Evolutionary conservation across 2,888 invertebrate genomes (phyloP), one percentile per base, ranked within the genome.

Genomic region (Drosophila pegasa): DNA sequence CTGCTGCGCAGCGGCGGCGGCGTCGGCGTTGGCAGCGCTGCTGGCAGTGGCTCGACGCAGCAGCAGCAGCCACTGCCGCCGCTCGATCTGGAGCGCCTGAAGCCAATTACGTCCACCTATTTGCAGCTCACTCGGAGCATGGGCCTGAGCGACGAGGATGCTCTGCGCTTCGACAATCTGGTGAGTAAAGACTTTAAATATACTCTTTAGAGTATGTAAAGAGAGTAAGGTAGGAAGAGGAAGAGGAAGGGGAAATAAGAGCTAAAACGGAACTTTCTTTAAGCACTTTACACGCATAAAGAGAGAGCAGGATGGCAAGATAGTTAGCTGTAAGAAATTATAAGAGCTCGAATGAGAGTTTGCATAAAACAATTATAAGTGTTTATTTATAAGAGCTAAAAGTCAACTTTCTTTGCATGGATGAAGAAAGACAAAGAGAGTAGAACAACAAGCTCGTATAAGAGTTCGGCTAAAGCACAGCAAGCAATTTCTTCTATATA

Each of bases 101-200:
- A 97, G 88, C 97, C 98, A 48, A 97, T 97, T 80, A 98, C 97
- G 50, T 97, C 97, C 56, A 96, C 97, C 35, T 97, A 97, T 93
- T 93, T 98, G 92, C 97, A 96, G 91, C 95, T 96, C 89, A 96
- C 97, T 93, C 94, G 96, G 90, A 96, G 94, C 91, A 93, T 96
- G 92, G 95, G 95, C 62, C 92, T 94, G 82, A 92, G 93, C 89
- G 94, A 94, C 90, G 94, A 94, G 87, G 94, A 94, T 87, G 94
- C 94, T 8, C 87, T 94, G 78, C 93, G 93, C 81, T 93, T 94
- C 76, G 94, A 94, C 83, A 94, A 93, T 90, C 93, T 94, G 93
- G 94, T 94, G 91, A 94, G 94, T 94, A 90, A 91, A 78, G 91
- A 91, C 86, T 92, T 92, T 40, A 90, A 92, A 71, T 92, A 91